Evolutionary conservation across 1,140 invertebrate species (phyloP).

Genomic region (Tetragnatha versicolor): DNA sequence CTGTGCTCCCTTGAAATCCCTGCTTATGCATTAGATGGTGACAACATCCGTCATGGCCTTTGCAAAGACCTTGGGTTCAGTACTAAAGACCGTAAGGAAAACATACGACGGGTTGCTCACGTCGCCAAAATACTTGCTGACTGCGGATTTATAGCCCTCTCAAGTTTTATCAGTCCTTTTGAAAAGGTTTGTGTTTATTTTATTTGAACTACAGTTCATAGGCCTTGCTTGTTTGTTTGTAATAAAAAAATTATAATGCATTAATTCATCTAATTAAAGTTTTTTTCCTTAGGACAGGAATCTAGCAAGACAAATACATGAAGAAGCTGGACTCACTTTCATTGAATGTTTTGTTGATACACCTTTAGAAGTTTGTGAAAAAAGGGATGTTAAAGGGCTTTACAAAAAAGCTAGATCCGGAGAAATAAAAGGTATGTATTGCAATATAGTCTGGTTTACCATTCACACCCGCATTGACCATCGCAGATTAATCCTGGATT

Average conservation of each 20-base stretch:
- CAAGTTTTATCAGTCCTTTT: constrained; percentile 98
- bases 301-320: constrained; percentile 86
- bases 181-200: constrained; percentile 73
- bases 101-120: constrained; percentile 94
- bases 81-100: constrained; percentile 93
- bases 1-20: constrained; percentile 87
- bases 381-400: constrained; percentile 94
- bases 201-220: no score
- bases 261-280: no score
- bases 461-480: no score
- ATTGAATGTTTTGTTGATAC: constrained; percentile 97
- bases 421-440: constrained; percentile 82
- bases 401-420: constrained; percentile 98
- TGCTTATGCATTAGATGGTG: constrained; percentile 95
- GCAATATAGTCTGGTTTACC: no score
- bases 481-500: no score
- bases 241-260: no score
- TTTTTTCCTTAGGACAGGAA: constrained; percentile 75
- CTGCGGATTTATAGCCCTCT: constrained; percentile 92
- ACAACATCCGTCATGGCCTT: constrained; percentile 94
- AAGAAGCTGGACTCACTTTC: constrained; percentile 86
- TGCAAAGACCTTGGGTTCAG: constrained; percentile 96
- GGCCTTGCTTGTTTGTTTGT: no score
- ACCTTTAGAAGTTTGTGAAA: constrained; percentile 91
- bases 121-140: constrained; percentile 98